Evolutionary conservation across 1,140 invertebrate species (phyloP).

Genomic region (Campoletis sonorensis): DNA sequence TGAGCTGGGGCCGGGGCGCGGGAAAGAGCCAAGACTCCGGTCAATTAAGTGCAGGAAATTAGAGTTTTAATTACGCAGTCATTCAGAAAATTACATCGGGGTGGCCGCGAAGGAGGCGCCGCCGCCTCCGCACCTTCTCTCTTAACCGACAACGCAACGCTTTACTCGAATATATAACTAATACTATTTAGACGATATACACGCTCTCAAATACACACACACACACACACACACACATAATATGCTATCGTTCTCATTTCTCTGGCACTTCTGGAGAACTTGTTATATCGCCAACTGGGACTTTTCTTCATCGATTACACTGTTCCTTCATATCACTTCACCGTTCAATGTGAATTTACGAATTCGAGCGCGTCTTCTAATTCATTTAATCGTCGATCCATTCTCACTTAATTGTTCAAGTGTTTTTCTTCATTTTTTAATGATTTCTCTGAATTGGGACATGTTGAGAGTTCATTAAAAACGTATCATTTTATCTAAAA

Average conservation of each 20-base stretch:
- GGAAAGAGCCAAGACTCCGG: conserved; percentile 72
- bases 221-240: background rate
- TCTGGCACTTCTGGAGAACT: conserved; percentile 6
- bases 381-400: no score
- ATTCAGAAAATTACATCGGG: conserved; percentile 78
- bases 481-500: no score
- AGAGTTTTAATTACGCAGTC: conserved; percentile 79
- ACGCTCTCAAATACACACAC: background rate
- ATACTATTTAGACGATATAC: conserved; percentile 5
- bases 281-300: background rate
- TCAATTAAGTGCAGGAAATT: conserved; percentile 78
- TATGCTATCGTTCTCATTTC: background rate
- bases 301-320: conserved; percentile 8
- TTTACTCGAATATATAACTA: conserved; percentile 38
- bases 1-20: conserved; percentile 39
- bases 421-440: no score
- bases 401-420: no score
- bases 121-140: conserved; percentile 46
- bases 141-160: conserved; percentile 35
- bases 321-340: background rate
- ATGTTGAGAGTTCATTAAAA: no score
- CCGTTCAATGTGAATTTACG: background rate
- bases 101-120: conserved; percentile 60
- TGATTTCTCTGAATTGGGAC: no score
- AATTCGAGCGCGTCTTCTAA: background rate